phyloP scores from a whole-genome alignment of 2,113 vertebrate genomes.

The Theropithecus gelada region DNA sequence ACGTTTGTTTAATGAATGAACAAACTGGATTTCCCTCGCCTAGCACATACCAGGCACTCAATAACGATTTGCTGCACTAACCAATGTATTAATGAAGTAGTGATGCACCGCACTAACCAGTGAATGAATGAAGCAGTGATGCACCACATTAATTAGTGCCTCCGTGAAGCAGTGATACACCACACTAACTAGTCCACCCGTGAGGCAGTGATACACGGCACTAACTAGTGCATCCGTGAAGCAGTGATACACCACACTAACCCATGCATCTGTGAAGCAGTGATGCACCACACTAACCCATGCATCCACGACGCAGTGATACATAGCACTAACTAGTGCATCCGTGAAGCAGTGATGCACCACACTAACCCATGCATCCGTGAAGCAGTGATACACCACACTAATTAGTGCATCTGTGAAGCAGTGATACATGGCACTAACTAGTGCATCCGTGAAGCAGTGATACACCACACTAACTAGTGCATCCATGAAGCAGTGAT shows the following conservation, averaged over 20 bases:
- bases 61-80: rapidly evolving
- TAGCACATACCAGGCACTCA: not conserved
- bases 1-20: not conserved
- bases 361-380: rapidly evolving
- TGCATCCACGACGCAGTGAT: no score
- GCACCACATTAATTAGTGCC: not conserved
- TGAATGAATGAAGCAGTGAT: not conserved
- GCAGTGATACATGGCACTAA: rapidly evolving
- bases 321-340: rapidly evolving
- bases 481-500: no score
- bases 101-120: not conserved
- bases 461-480: no score
- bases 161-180: not conserved
- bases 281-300: not conserved
- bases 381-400: no score
- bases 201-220: no score
- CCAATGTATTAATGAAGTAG: not conserved
- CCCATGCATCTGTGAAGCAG: rapidly evolving
- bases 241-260: no score
- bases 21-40: not conserved
- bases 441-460: no score
- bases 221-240: no score
- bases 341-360: no score
- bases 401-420: rapidly evolving
- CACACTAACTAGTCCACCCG: no score